Conservation (phyloP, 2,113 vertebrate genomes). For the Ceyx margarethae region DNA sequence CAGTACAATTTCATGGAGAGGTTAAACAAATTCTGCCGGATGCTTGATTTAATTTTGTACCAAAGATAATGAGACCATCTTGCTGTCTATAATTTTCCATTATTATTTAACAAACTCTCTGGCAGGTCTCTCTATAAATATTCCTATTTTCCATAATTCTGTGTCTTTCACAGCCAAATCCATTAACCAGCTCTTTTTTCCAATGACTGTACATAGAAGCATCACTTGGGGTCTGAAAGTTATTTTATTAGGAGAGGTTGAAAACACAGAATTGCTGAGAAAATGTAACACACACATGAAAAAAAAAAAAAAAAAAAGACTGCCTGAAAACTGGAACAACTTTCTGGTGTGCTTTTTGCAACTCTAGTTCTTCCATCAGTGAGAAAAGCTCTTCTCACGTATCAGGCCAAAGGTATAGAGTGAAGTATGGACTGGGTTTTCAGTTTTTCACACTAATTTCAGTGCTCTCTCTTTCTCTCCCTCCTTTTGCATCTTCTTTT, state of each 20-base stretch:
- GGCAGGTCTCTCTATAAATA: background rate
- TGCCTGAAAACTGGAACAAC: background rate
- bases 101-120: slow-evolving; percentile 43
- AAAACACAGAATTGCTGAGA: background rate
- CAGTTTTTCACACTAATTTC: background rate
- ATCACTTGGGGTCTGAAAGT: background rate
- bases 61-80: slow-evolving; percentile 35
- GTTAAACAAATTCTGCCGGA: slow-evolving; percentile 40
- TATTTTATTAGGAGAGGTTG: background rate
- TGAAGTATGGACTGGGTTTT: background rate
- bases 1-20: slow-evolving; percentile 28
- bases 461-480: background rate
- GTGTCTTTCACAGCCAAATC: slow-evolving; percentile 27
- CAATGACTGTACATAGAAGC: background rate
- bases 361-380: background rate
- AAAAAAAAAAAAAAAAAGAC: background rate
- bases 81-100: slow-evolving; percentile 39
- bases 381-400: background rate
- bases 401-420: background rate
- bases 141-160: slow-evolving; percentile 32
- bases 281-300: background rate
- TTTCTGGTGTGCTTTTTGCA: background rate
- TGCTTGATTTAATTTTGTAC: slow-evolving; percentile 36
- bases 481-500: background rate
- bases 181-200: background rate